phyloP scores from a whole-genome alignment of 2,113 vertebrate genomes.

The Delphinapterus leucas region DNA sequence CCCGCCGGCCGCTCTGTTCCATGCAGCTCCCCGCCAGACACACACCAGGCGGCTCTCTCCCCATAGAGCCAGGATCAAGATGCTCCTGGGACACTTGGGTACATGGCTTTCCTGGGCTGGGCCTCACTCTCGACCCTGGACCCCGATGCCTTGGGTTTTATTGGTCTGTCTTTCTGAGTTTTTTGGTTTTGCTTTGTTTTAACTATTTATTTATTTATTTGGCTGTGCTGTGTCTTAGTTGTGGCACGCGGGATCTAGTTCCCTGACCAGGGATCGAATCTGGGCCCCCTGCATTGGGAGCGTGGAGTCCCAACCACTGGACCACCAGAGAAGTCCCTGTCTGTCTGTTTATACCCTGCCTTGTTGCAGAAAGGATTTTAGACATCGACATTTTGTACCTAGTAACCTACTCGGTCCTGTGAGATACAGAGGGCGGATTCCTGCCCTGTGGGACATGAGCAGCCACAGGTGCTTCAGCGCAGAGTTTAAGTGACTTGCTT shows the following conservation, averaged over 20 bases:
- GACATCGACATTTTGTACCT: not conserved
- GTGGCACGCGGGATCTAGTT: too few relatives aligned
- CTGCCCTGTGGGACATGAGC: not conserved
- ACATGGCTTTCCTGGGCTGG: not conserved
- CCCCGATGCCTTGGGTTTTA: not conserved
- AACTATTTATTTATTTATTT: too few relatives aligned
- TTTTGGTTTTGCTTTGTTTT: too few relatives aligned
- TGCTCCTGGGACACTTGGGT: not conserved
- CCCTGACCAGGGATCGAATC: too few relatives aligned
- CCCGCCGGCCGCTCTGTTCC: not conserved
- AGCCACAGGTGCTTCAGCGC: not conserved
- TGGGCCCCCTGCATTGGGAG: too few relatives aligned
- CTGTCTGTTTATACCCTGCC: not conserved
- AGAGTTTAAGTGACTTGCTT: not conserved
- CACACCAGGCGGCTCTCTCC: not conserved
- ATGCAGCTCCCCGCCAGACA: not conserved
- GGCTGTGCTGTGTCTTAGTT: too few relatives aligned
- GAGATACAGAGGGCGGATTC: rapidly evolving
- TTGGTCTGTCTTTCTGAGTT: not conserved
- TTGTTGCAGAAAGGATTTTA: not conserved
- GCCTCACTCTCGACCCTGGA: not conserved
- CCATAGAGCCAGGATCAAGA: not conserved
- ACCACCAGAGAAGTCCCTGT: not conserved
- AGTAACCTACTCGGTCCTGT: rapidly evolving
- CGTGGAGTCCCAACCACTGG: too few relatives aligned